phyloP scores from a whole-genome alignment of 2,797 vertebrate species.

The Tadarida brasiliensis region DNA sequence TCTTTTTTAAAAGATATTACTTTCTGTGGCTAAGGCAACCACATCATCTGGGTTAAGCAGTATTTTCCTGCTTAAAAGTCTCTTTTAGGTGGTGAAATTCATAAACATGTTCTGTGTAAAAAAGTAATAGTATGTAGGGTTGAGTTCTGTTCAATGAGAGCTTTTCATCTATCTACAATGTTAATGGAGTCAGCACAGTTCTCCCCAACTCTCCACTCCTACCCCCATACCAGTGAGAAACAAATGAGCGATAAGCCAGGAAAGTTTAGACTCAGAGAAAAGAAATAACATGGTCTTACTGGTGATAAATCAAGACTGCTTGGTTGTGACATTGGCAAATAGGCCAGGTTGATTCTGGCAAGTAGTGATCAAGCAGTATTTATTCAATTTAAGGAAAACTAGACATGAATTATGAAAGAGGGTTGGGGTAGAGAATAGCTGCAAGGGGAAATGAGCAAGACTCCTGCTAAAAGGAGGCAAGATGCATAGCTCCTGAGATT shows the following conservation, averaged over 20 bases:
- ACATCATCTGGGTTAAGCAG: not conserved
- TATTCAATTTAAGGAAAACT: conserved; percentile 8
- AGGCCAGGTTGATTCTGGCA: not conserved
- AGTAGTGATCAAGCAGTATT: not conserved
- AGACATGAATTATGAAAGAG: not conserved
- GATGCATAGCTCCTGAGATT: not conserved
- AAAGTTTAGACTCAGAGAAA: not conserved
- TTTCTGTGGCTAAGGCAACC: not conserved
- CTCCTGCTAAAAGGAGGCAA: not conserved
- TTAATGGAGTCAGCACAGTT: not conserved
- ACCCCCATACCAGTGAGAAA: not conserved
- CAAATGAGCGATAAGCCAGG: not conserved
- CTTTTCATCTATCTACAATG: not conserved
- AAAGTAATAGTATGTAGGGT: not conserved
- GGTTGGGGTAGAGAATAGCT: not conserved
- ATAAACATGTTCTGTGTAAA: not conserved
- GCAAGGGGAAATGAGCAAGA: not conserved
- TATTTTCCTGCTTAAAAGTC: not conserved
- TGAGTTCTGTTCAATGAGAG: not conserved
- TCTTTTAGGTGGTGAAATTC: not conserved
- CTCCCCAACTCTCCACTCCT: not conserved
- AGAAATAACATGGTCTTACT: not conserved
- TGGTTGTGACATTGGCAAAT: not conserved
- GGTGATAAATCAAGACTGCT: not conserved
- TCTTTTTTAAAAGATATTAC: too few species aligned